Base-by-base conservation (phyloP, 2,113 vertebrate species). In the Casuarius casuarius region DNA sequence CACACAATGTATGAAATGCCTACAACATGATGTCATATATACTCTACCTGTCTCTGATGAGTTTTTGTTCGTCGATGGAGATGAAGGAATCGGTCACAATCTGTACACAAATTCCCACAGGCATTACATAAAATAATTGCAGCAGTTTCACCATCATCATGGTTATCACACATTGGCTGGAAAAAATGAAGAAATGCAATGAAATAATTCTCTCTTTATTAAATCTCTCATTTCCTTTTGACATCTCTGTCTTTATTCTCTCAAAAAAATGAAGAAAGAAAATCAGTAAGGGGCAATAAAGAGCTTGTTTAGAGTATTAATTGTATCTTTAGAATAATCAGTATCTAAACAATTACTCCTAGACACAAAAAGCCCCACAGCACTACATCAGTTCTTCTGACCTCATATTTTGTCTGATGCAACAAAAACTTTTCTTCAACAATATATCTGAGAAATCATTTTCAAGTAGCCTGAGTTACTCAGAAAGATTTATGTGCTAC, bases 81-180 rank as follows among this genome's bases (percentile, higher is more conserved):
- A 93, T 99, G 99, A 74, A 99, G 99, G 97, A 99, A 99, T 76
- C 99, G 97, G 97, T 99, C 99, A 44, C 99, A 99, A 95, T 99
- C 99, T 11, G 99, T 99, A 94, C 99, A 99, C 42, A 99, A 97
- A 97, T 99, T 99, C 48, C 99, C 99, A 96, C 99, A 99, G 68
- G 99, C 67, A 49, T 99, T 99, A 95, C 99, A 99, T 52, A 99
- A 97, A 97, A 99, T 99, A 95, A 99, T 99, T 73, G 99, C 99
- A 18, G 99, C 99, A 7, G 99, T 99, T 98, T 99, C 99, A 8
- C 99, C 99, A 42, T 99, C 99, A 40, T 99, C 99, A 38, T 99
- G 99, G 97, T 99, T 99, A 98, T 99, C 99, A 87, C 99, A 99
- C 99, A 99, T 99, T 21, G 99, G 99, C 99, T 99, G 95, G 35